These are phyloP conservation scores for Sapajus apella DNA, from an alignment of 2,113 vertebrate species.

Conservation along the genomic window DNA sequence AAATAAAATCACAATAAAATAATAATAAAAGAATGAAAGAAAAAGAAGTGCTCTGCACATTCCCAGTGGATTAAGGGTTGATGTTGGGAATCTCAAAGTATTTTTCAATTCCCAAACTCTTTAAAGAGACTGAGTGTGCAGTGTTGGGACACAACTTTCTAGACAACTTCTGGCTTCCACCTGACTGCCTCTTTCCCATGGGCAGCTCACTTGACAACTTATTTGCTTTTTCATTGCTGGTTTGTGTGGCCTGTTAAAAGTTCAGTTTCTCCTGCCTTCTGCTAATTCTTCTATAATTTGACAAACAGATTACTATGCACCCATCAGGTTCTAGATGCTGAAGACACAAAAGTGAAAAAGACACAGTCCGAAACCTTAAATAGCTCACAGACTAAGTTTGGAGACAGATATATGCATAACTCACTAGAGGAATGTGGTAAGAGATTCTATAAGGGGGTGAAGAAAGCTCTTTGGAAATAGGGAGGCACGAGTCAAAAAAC, in stretches of 20 bases:
- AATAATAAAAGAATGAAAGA: not conserved
- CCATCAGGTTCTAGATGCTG: not conserved
- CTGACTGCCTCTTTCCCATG: not conserved
- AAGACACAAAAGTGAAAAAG: not conserved
- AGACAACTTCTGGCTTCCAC: not conserved
- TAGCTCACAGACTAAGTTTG: not conserved
- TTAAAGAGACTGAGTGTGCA: not conserved
- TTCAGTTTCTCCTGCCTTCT: not conserved
- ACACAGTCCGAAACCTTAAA: not conserved
- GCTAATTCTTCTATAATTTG: not conserved
- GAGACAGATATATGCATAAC: not conserved
- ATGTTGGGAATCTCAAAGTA: not conserved
- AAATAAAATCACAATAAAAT: not conserved
- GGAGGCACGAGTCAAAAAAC: not conserved
- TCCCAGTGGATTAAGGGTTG: not conserved
- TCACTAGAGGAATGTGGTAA: not conserved
- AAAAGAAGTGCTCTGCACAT: not conserved
- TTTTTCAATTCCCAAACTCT: conserved; percentile 1
- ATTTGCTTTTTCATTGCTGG: not conserved
- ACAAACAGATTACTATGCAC: not conserved
- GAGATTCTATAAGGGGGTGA: not conserved
- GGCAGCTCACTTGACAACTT: not conserved
- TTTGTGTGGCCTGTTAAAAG: not conserved
- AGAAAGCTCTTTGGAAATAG: not conserved
- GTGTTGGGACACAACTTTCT: no score